These are phyloP conservation scores for Cyprinella venusta DNA, from an alignment of 2,797 vertebrate species.

Conservation along the genomic window DNA sequence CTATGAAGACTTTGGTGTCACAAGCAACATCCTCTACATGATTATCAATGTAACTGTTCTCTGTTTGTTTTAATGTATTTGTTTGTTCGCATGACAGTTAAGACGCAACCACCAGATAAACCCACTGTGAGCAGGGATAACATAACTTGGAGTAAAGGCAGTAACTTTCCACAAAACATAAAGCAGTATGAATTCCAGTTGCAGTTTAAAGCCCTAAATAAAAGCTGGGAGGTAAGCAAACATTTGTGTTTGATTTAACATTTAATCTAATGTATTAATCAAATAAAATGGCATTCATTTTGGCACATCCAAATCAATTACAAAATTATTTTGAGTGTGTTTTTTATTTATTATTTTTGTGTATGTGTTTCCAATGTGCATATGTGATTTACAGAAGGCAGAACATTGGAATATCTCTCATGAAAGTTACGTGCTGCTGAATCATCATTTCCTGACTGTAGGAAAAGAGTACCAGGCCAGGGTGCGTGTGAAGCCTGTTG, in stretches of 20 bases:
- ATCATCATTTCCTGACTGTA: not conserved
- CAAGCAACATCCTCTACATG: not conserved
- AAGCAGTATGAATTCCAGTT: conserved; percentile 39
- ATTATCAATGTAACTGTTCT: not conserved
- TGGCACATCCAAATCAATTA: not conserved
- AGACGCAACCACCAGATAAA: conserved; percentile 67
- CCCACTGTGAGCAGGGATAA: conserved; percentile 58
- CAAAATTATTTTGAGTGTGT: not conserved
- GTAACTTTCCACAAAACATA: accelerated
- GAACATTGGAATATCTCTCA: not conserved
- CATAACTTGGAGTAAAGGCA: conserved; percentile 65
- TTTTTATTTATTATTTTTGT: not conserved
- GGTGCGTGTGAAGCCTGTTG: conserved; percentile 62
- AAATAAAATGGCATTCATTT: not conserved
- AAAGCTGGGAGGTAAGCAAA: conserved; percentile 65
- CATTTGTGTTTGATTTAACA: not conserved
- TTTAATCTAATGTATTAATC: not conserved
- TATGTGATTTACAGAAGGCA: not conserved
- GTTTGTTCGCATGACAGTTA: conserved; percentile 65
- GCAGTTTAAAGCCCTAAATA: conserved; percentile 60
- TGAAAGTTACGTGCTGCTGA: not conserved
- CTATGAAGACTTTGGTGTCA: not conserved
- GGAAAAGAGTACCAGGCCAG: conserved; percentile 53
- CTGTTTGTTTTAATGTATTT: not conserved
- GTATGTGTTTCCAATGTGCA: not conserved